A percentile compares a stretch with the other conserved stretches of the same genome.
phyloP scores from a whole-genome alignment of 2,888 invertebrate genomes.

The Deilephila elpenor region DNA sequence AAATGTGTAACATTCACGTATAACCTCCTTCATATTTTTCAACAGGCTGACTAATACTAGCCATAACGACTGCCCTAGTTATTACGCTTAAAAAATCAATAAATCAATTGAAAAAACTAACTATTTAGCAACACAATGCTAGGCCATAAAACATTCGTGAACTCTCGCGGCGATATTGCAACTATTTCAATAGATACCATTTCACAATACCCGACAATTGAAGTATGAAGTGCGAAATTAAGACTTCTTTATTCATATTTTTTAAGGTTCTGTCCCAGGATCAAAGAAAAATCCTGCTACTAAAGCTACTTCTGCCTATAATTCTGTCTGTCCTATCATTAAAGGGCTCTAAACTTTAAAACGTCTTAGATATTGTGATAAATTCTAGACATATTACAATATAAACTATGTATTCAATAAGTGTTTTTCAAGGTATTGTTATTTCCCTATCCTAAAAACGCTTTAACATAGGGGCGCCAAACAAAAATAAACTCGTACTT shows the following conservation, averaged over 20 bases:
- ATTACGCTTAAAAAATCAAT: constrained; percentile 8
- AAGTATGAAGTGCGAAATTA: constrained; percentile 31
- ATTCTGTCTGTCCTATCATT: too few species aligned
- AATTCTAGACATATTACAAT: too few species aligned
- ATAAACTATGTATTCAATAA: too few species aligned
- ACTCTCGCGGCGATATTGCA: constrained; percentile 26
- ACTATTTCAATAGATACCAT: constrained; percentile 27
- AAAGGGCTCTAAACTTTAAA: too few species aligned
- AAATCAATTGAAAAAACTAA: neutral
- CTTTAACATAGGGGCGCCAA: too few species aligned
- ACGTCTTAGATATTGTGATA: too few species aligned
- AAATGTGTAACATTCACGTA: neutral
- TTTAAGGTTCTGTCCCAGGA: constrained; percentile 14
- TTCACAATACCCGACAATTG: constrained; percentile 25
- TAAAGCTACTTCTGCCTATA: too few species aligned
- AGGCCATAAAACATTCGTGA: constrained; percentile 19
- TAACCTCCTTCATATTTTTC: neutral
- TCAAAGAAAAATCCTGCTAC: too few species aligned
- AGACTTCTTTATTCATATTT: constrained; percentile 27
- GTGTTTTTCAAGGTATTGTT: too few species aligned
- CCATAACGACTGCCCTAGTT: neutral
- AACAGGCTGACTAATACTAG: neutral
- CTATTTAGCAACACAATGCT: constrained; percentile 25
- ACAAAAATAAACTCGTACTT: too few species aligned
- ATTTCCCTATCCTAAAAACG: too few species aligned